Evolutionary conservation across 92 coral and sea anemone species (phyloP), one percentile per base, ranked within the genome.

Genomic region (Scolanthus callimorphus): DNA sequence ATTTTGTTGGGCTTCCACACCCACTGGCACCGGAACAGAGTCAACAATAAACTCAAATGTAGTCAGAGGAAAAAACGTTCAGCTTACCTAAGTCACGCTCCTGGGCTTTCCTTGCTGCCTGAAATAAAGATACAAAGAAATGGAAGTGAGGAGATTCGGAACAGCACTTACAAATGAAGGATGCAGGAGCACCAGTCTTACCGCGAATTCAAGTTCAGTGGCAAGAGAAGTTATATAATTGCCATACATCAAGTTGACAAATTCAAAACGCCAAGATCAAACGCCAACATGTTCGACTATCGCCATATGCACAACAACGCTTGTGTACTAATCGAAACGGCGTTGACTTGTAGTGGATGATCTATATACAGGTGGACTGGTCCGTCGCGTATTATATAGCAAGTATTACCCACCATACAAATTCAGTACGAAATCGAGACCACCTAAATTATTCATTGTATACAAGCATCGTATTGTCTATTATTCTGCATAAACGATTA

Each of bases 31-130:
- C n/a, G n/a, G n/a, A n/a, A n/a, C n/a, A n/a, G n/a, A n/a, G n/a
- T n/a, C n/a, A n/a, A n/a, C n/a, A n/a, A n/a, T n/a, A n/a, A n/a
- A n/a, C n/a, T n/a, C n/a, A n/a, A n/a, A n/a, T n/a, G n/a, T 15
- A 34, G 15, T 6, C 43, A 34, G 43, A 34, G 43, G 6, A 23
- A n/a, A 28, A 29, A 11, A 31, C 17, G 17, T 24, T 12, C 27
- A 11, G 51, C 86, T 67, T 45, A 73, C 86, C 86, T 1, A 74
- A 53, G 41, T 73, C 76, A 62, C 76, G 49, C 48, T 80, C 63
- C 24, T 80, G 78, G 13, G 86, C 86, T 59, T 80, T 74, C 39
- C 71, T 59, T 45, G 78, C 74, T 0, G 86, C 86, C 86, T 80
- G 70, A 11, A 27, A 62, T 2, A 44, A 25, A 19, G 51, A 20